Evolutionary conservation across 2,888 invertebrate species (phyloP), one percentile per base, ranked within the genome.

Genomic region (Macrosoma leucophasiata): DNA sequence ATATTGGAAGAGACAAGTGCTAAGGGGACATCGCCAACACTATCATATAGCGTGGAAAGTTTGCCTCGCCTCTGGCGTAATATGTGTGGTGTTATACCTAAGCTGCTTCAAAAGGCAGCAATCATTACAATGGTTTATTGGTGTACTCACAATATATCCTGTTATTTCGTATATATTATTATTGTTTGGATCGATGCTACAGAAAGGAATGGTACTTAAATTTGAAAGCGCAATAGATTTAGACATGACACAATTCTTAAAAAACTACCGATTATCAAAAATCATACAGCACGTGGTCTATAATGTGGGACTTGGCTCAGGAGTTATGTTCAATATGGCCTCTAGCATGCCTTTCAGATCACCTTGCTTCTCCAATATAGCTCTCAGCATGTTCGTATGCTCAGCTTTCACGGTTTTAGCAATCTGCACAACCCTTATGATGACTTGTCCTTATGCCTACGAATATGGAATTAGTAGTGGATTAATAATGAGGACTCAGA

Each of bases 131-230:
- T 67, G 54, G 52, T 49, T 64, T 13, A 36, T 71, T 8, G 15
- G 41, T 13, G 33, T 58, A 3, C 50, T 66, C 5, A 49, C 54
- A 0, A 3, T 59, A 11, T 69, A 56, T 47, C 74, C 79, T 1
- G 41, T 62, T 1, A 1, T 52, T 1, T 56, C 56, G 3, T 69
- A 70, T 18, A 7, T 59, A 1, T 1, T 68, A 6, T 25, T 79
- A 1, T 35, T 78, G 36, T 48, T 71, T 23, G 76, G 75, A 9
- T 72, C 79, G 0, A 65, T 81, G 75, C 35, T 68, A 17, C 82
- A 82, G 42, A 77, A 71, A 46, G 79, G 82, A 2, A 26, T 82
- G 4, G 62, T 78, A 0, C 39, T 49, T 0, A 62, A 63, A 28
- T 78, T 59, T 32, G 54, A 53, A 20, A 60, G 62, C 2, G 64